phyloP scores from a whole-genome alignment of 2,113 vertebrate species.

The Ranitomeya variabilis region DNA sequence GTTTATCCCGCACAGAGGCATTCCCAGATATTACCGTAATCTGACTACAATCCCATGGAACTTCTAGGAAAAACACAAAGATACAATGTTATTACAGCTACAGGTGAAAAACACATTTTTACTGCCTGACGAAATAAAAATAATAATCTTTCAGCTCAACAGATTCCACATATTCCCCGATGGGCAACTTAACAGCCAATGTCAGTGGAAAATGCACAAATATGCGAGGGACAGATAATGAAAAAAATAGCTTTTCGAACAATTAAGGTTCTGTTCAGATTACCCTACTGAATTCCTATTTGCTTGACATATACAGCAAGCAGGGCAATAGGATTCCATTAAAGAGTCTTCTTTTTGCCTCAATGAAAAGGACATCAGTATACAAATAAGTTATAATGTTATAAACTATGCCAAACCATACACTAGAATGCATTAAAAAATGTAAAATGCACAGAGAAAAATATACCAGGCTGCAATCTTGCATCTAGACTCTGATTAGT shows the following conservation, averaged over 20 bases:
- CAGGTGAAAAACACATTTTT: not conserved
- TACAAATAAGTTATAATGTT: too few relatives aligned
- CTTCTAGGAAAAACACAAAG: slow-evolving; percentile 61
- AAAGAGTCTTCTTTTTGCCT: too few relatives aligned
- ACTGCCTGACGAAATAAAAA: not conserved
- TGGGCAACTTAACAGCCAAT: not conserved
- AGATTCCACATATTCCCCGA: not conserved
- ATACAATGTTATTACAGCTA: not conserved
- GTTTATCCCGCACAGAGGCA: slow-evolving; percentile 70
- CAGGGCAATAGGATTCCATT: too few relatives aligned
- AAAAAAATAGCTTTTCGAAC: not conserved
- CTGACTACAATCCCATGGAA: slow-evolving; percentile 71
- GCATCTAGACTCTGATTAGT: too few relatives aligned
- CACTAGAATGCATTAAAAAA: too few relatives aligned
- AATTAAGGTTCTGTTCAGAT: too few relatives aligned
- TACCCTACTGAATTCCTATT: too few relatives aligned
- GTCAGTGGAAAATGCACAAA: not conserved
- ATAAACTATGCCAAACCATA: too few relatives aligned
- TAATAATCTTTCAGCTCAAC: not conserved
- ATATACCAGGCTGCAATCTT: too few relatives aligned
- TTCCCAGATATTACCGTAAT: slow-evolving; percentile 68
- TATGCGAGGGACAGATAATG: not conserved
- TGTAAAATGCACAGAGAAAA: too few relatives aligned
- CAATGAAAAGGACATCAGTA: too few relatives aligned
- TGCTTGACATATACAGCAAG: too few relatives aligned